phyloP scores from a whole-genome alignment of 2,888 invertebrate species.

The Melieria omissa region DNA sequence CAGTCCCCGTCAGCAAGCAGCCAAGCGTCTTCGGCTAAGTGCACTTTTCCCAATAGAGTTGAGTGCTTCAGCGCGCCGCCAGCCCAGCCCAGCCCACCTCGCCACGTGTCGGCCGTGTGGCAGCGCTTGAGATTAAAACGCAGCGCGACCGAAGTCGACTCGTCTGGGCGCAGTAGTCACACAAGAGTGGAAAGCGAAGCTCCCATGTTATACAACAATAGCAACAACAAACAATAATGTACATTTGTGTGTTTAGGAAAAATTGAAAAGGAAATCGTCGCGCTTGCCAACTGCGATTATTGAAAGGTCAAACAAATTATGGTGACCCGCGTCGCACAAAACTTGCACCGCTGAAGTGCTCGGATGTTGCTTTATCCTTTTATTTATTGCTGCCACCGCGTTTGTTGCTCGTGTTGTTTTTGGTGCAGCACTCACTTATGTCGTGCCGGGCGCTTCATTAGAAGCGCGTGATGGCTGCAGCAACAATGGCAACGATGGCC shows the following conservation, averaged over 20 bases:
- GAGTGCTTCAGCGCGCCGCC: conserved; percentile 20
- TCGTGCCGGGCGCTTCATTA: conserved; percentile 53
- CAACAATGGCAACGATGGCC: conserved; percentile 12
- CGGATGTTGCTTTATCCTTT: background rate
- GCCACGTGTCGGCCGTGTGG: conserved; percentile 49
- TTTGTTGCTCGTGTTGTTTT: too few species aligned
- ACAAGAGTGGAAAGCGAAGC: background rate
- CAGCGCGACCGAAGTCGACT: background rate
- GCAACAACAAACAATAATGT: conserved; percentile 5
- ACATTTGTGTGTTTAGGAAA: too few species aligned
- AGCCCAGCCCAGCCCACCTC: background rate
- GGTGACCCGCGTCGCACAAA: background rate
- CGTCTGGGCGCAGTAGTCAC: background rate
- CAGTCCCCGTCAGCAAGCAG: too few species aligned
- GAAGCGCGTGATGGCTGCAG: conserved; percentile 45
- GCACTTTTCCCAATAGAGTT: too few species aligned
- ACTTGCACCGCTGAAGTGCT: background rate
- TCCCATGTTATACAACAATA: conserved; percentile 12
- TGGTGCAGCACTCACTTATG: background rate
- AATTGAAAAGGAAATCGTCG: too few species aligned
- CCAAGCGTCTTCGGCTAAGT: too few species aligned
- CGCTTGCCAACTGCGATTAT: conserved; percentile 34
- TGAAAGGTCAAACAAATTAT: conserved; percentile 63
- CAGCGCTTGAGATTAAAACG: conserved; percentile 43
- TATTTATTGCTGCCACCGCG: conserved; percentile 1